Evolutionary conservation across 2,113 vertebrate species (phyloP).

Genomic region (Chloropsis cyanopogon): DNA sequence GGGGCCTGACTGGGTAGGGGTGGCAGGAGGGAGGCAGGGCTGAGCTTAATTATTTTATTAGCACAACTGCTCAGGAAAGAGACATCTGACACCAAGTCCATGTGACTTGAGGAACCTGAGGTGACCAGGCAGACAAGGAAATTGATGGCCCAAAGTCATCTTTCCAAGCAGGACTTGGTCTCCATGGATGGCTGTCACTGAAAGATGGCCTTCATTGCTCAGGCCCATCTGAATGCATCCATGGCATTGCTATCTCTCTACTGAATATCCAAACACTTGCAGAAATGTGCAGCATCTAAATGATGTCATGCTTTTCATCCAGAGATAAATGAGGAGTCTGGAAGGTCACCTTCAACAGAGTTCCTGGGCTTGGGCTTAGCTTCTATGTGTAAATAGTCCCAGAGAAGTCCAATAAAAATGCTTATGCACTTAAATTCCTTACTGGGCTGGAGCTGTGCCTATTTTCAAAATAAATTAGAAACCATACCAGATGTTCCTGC

Average conservation of each 20-base stretch:
- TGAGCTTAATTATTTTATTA: background rate
- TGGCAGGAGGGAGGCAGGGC: background rate
- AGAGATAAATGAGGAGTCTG: background rate
- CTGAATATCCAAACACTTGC: background rate
- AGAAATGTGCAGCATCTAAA: background rate
- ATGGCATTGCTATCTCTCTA: background rate
- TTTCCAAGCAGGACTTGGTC: background rate
- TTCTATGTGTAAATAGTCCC: background rate
- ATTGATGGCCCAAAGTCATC: background rate
- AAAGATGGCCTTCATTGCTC: background rate
- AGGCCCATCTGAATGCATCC: background rate
- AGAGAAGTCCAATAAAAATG: background rate
- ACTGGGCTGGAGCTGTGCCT: background rate
- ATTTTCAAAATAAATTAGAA: constrained; percentile 8
- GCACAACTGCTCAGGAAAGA: background rate
- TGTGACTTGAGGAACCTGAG: background rate
- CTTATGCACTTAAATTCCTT: background rate
- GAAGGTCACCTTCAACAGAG: background rate
- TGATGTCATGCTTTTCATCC: background rate
- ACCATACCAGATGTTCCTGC: background rate
- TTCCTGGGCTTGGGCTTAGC: background rate
- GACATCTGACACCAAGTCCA: background rate
- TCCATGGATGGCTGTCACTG: background rate
- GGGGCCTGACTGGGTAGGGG: background rate
- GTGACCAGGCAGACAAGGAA: background rate